phyloP scores from a whole-genome alignment of 1,140 invertebrate species.

The Rhopalosiphum maidis region DNA sequence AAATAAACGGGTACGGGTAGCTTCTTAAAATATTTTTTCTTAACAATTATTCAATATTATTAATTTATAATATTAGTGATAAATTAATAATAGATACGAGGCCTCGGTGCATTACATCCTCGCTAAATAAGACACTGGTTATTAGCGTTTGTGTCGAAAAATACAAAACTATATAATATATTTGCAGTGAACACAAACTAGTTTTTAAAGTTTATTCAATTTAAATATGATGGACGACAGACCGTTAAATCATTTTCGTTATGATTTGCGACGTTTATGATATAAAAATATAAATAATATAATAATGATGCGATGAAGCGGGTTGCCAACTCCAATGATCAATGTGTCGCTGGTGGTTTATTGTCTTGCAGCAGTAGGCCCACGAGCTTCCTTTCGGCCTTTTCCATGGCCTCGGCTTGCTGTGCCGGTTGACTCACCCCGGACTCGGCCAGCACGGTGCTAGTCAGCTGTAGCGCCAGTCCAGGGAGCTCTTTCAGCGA shows the following conservation, averaged over 20 bases:
- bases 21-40: too few species aligned
- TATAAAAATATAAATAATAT: not conserved
- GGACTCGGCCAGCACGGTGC: not conserved
- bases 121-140: too few species aligned
- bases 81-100: too few species aligned
- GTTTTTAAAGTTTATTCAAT: not conserved
- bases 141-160: not conserved
- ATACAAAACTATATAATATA: not conserved
- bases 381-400: not conserved
- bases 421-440: not conserved
- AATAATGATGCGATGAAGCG: not conserved
- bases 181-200: not conserved
- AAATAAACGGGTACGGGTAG: too few species aligned
- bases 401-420: not conserved
- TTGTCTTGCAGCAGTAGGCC: not conserved
- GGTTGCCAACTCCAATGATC: not conserved
- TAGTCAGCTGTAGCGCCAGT: not conserved
- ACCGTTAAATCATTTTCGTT: not conserved
- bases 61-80: too few species aligned
- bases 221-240: not conserved
- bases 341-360: not conserved
- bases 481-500: slow-evolving; percentile 22
- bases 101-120: too few species aligned
- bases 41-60: too few species aligned
- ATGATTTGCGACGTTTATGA: not conserved